Conservation (phyloP, 2,888 invertebrate genomes). For the Lypha dubia region DNA sequence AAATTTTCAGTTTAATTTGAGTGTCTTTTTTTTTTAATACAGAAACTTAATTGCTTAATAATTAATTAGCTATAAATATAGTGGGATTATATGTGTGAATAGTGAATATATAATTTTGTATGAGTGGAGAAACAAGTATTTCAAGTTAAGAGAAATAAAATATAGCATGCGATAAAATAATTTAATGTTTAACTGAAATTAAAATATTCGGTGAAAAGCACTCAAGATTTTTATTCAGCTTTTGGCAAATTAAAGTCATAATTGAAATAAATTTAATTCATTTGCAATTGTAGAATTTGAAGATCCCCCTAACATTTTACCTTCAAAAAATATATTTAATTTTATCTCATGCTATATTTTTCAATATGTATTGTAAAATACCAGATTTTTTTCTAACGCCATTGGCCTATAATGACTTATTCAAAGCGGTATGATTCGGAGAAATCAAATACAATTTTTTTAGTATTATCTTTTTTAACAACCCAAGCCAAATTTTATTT, state of each 20-base stretch:
- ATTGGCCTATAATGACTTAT: conserved; percentile 3
- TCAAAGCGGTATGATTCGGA: conserved; percentile 18
- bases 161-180: conserved; percentile 33
- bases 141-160: neutral
- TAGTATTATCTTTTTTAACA: conserved; percentile 26
- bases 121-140: neutral
- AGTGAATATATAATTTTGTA: neutral
- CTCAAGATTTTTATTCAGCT: neutral
- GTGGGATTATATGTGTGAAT: neutral
- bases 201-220: no score
- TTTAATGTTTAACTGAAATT: no score
- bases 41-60: conserved; percentile 42
- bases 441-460: conserved; percentile 56
- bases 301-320: no score
- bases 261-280: no score
- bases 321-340: no score
- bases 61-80: conserved; percentile 34
- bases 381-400: neutral
- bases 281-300: no score
- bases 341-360: conserved; percentile 11
- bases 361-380: neutral
- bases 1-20: neutral
- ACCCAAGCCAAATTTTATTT: conserved; percentile 55
- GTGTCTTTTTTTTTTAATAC: conserved; percentile 12
- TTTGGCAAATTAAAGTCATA: neutral